A percentile compares a stretch with the other conserved stretches of the same genome.
These are phyloP conservation scores for Lasioglossum marginatum DNA, from an alignment of 2,888 invertebrate genomes.

Conservation along the genomic window DNA sequence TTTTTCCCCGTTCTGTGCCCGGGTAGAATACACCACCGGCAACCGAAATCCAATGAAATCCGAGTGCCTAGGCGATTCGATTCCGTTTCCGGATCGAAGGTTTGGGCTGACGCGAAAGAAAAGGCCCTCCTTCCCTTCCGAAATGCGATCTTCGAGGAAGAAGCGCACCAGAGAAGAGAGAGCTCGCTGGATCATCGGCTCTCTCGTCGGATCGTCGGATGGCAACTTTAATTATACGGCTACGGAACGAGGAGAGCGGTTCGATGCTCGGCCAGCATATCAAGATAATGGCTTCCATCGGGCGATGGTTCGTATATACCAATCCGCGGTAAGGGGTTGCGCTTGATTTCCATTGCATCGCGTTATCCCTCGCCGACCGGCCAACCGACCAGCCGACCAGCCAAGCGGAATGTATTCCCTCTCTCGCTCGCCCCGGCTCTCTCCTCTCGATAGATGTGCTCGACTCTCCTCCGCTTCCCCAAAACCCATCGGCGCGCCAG, in stretches of 20 bases:
- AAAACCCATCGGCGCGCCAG: slow-evolving; percentile 7
- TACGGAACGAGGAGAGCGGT: slow-evolving; percentile 61
- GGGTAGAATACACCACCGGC: not conserved
- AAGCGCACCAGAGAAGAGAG: too few relatives aligned
- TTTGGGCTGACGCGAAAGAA: not conserved
- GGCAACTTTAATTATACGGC: slow-evolving; percentile 72
- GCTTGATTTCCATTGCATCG: slow-evolving; percentile 80
- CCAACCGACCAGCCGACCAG: slow-evolving; percentile 35
- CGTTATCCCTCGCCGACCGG: slow-evolving; percentile 69
- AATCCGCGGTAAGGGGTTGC: slow-evolving; percentile 76
- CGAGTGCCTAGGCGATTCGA: not conserved
- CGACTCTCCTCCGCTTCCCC: slow-evolving; percentile 7
- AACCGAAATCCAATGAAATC: not conserved
- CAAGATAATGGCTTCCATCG: slow-evolving; percentile 78
- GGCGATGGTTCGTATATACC: slow-evolving; percentile 73
- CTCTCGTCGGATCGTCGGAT: slow-evolving; percentile 40
- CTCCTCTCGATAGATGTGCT: slow-evolving; percentile 10
- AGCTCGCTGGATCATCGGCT: not conserved
- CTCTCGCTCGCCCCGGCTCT: slow-evolving; percentile 10
- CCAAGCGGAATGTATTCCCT: slow-evolving; percentile 35
- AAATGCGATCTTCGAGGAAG: not conserved
- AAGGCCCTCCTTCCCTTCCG: not conserved
- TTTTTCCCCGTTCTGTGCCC: not conserved
- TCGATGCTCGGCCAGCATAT: slow-evolving; percentile 74
- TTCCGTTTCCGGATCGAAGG: not conserved